Evolutionary conservation across 2,797 vertebrate species (phyloP).

Genomic region (Nannoperca australis): DNA sequence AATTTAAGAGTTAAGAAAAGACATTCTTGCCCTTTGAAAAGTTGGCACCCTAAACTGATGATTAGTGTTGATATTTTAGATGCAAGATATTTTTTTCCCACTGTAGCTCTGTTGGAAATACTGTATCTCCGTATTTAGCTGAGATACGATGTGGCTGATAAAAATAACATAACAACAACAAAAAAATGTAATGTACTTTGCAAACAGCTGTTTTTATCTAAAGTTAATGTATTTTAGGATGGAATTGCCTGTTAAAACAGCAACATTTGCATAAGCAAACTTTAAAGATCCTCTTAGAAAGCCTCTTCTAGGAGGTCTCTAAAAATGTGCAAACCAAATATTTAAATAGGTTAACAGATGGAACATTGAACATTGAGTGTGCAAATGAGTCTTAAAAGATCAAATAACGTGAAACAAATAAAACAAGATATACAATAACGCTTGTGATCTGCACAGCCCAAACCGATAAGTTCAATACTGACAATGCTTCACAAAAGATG

Average conservation of each 20-base stretch:
- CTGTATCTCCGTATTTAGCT: not conserved
- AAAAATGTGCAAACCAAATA: slow-evolving; percentile 11
- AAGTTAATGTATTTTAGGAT: not conserved
- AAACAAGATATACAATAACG: not conserved
- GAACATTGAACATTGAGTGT: not conserved
- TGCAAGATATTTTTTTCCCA: slow-evolving; percentile 16
- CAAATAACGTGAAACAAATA: not conserved
- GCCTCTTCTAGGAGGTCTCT: not conserved
- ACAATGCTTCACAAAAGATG: not conserved
- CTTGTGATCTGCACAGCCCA: not conserved
- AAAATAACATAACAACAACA: not conserved
- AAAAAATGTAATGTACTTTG: not conserved
- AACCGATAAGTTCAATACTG: not conserved
- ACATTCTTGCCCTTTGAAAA: slow-evolving; percentile 37
- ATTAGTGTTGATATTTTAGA: slow-evolving; percentile 54
- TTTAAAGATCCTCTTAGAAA: not conserved
- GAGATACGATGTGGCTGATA: not conserved
- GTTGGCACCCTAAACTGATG: slow-evolving; percentile 48
- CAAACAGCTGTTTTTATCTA: not conserved
- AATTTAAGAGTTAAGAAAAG: slow-evolving; percentile 48
- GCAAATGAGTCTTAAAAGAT: not conserved
- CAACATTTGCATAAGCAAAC: not conserved
- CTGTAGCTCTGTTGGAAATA: slow-evolving; percentile 3
- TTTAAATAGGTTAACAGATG: not conserved
- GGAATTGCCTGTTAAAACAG: not conserved